These are phyloP conservation scores for Rotaria macrura DNA, from an alignment of 2,888 invertebrate genomes.

Conservation along the genomic window DNA sequence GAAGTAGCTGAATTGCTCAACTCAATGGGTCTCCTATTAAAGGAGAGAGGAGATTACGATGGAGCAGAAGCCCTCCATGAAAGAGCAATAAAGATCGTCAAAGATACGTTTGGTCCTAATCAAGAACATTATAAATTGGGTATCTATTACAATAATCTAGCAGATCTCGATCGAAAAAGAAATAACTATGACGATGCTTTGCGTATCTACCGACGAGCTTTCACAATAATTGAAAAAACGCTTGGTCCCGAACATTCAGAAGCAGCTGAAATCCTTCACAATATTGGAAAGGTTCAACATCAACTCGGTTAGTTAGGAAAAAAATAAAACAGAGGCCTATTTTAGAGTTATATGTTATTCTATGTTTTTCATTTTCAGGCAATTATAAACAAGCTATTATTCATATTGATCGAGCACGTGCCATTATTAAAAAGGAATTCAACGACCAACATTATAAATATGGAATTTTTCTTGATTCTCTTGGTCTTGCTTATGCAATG, in stretches of 20 bases:
- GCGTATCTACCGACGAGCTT: neutral
- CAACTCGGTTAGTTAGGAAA: neutral
- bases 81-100: neutral
- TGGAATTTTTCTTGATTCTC: neutral
- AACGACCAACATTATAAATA: neutral
- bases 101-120: neutral
- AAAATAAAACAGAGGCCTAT: no score
- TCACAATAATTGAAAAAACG: neutral
- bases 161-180: neutral
- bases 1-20: neutral
- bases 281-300: neutral
- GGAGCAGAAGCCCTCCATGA: neutral
- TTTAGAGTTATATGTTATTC: no score
- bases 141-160: neutral
- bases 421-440: neutral
- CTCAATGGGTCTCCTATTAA: neutral
- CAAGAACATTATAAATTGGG: slow-evolving; percentile 7
- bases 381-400: neutral
- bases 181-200: neutral
- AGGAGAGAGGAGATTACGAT: neutral
- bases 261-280: neutral
- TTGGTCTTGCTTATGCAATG: neutral
- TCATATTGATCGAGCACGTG: neutral
- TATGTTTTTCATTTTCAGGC: neutral
- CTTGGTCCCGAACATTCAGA: neutral